These are phyloP conservation scores for Rhaphigaster nebulosa DNA, from an alignment of 2,888 invertebrate genomes.

Conservation along the genomic window DNA sequence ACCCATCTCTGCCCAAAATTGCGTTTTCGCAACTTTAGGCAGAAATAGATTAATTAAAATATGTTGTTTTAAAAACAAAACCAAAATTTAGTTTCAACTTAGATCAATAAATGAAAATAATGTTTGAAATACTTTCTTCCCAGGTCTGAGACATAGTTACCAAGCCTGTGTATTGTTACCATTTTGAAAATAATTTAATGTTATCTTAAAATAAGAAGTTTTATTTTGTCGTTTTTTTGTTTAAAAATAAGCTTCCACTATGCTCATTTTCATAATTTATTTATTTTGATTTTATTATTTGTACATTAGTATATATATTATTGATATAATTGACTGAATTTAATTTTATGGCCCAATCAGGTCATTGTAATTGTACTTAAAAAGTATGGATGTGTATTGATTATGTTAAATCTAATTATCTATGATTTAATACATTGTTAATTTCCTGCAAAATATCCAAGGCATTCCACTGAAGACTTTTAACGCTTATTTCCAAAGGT, in stretches of 20 bases:
- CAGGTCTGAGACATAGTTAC: slow-evolving; percentile 10
- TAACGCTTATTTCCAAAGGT: neutral
- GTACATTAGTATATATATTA: neutral
- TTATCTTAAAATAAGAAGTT: neutral
- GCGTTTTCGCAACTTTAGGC: no score
- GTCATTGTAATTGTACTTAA: slow-evolving; percentile 29
- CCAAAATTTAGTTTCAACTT: neutral
- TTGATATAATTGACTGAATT: slow-evolving; percentile 15
- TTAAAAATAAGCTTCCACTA: neutral
- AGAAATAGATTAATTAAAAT: no score
- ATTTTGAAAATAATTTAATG: neutral
- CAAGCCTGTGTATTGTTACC: neutral
- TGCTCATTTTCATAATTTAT: slow-evolving; percentile 14
- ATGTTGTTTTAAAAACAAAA: neutral
- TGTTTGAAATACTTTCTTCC: neutral
- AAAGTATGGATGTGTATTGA: neutral
- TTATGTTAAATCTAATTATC: slow-evolving; percentile 6
- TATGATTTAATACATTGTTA: neutral
- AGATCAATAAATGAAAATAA: neutral
- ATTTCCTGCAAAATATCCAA: neutral
- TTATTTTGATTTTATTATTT: slow-evolving; percentile 7
- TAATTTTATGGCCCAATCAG: neutral
- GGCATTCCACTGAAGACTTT: neutral
- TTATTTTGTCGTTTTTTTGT: neutral
- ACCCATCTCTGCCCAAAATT: no score